phyloP scores from a whole-genome alignment of 2,797 vertebrate genomes.

The Lepilemur ruficaudatus region DNA sequence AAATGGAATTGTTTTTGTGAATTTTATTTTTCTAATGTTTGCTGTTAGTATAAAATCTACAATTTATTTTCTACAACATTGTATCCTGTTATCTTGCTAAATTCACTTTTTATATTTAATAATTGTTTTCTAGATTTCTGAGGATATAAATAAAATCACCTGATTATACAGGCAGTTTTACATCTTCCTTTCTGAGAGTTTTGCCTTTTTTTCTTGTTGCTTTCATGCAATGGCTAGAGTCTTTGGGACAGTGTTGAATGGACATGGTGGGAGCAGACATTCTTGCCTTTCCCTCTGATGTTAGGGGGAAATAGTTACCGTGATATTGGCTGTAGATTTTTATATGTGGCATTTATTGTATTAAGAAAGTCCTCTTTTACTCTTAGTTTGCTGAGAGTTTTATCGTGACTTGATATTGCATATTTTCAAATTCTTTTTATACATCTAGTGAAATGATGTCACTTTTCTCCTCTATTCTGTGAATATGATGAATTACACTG shows the following conservation, averaged over 20 bases:
- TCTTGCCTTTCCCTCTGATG: too few species aligned
- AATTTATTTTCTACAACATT: not conserved
- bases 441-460: not conserved
- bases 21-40: not conserved
- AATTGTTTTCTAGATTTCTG: constrained; percentile 9
- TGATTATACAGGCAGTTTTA: not conserved
- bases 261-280: too few species aligned
- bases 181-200: not conserved
- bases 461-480: constrained; percentile 7
- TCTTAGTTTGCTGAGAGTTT: not conserved
- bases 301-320: not conserved
- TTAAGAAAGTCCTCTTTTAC: not conserved
- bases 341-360: not conserved
- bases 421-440: not conserved
- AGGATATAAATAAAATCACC: not conserved
- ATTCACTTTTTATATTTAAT: not conserved
- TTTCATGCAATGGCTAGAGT: not conserved
- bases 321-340: not conserved
- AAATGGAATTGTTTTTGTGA: not conserved
- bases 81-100: not conserved
- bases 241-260: not conserved
- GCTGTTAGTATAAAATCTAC: not conserved
- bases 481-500: constrained; percentile 6
- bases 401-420: not conserved
- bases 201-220: not conserved